phyloP scores from a whole-genome alignment of 2,888 invertebrate species.

The Amblyjoppa proteus region DNA sequence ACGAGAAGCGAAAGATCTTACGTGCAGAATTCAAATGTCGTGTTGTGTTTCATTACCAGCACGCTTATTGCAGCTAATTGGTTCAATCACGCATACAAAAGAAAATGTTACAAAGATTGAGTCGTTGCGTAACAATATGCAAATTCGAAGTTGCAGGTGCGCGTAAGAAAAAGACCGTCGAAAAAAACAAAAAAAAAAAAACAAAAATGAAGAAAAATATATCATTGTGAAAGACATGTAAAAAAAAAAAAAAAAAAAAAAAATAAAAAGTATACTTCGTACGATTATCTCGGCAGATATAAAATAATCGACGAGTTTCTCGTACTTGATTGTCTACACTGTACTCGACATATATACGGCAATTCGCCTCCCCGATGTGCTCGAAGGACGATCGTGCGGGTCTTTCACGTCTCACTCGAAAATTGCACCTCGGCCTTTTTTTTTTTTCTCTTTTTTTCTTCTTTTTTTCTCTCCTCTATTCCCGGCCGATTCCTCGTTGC shows the following conservation, averaged over 20 bases:
- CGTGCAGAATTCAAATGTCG: background rate
- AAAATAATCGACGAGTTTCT: slow-evolving; percentile 30
- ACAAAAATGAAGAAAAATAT: background rate
- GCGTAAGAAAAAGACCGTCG: background rate
- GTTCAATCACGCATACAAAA: slow-evolving; percentile 8
- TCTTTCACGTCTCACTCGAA: slow-evolving; percentile 28
- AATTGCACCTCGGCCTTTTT: slow-evolving; percentile 35
- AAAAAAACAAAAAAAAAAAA: background rate
- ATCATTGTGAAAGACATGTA: background rate
- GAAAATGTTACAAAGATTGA: background rate
- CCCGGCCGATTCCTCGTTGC: slow-evolving; percentile 18
- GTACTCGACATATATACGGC: slow-evolving; percentile 6
- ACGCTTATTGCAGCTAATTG: slow-evolving; percentile 15
- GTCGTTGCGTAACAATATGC: background rate
- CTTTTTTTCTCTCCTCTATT: slow-evolving; percentile 16
- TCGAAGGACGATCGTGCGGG: slow-evolving; percentile 36
- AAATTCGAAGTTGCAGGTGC: slow-evolving; percentile 9
- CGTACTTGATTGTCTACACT: slow-evolving; percentile 9
- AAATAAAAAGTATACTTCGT: background rate
- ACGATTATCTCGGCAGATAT: background rate
- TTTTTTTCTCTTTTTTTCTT: background rate
- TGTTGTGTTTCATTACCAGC: background rate
- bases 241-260: slow-evolving; percentile 9
- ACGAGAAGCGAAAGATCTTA: background rate
- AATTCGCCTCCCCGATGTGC: slow-evolving; percentile 6